Evolutionary conservation across 2,797 vertebrate genomes (phyloP).

Genomic region (Spinibarbus caldwelli): DNA sequence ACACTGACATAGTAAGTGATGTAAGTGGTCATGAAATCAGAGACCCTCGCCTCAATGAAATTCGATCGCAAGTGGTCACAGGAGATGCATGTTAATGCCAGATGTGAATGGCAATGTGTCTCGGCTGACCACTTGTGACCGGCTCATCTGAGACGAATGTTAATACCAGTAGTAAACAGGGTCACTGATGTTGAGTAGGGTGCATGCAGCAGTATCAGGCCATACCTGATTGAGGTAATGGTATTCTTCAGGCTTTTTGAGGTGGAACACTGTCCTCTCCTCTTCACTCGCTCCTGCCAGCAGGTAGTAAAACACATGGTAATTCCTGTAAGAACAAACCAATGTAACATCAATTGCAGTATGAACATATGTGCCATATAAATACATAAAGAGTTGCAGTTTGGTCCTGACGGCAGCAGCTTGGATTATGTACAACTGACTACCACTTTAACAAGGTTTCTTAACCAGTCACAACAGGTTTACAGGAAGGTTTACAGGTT

Average conservation of each 20-base stretch:
- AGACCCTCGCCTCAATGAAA: background rate
- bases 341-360: constrained; percentile 14
- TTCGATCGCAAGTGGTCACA: background rate
- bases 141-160: background rate
- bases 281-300: constrained; percentile 96
- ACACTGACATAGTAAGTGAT: background rate
- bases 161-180: background rate
- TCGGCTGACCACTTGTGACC: background rate
- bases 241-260: constrained; percentile 94
- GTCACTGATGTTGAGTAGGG: background rate
- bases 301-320: constrained; percentile 99
- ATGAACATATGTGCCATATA: background rate
- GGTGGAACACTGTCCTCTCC: constrained; percentile 91
- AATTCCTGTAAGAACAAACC: constrained; percentile 83
- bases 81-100: background rate
- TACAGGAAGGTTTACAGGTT: too few species aligned
- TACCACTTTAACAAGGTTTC: background rate
- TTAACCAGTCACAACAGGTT: background rate
- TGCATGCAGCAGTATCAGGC: background rate
- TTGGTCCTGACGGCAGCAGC: background rate
- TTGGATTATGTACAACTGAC: background rate
- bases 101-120: background rate
- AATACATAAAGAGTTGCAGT: background rate
- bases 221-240: constrained; percentile 98
- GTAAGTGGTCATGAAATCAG: background rate